These are phyloP conservation scores for Pteruthius melanotis DNA, from an alignment of 2,113 vertebrate genomes.

Conservation along the genomic window DNA sequence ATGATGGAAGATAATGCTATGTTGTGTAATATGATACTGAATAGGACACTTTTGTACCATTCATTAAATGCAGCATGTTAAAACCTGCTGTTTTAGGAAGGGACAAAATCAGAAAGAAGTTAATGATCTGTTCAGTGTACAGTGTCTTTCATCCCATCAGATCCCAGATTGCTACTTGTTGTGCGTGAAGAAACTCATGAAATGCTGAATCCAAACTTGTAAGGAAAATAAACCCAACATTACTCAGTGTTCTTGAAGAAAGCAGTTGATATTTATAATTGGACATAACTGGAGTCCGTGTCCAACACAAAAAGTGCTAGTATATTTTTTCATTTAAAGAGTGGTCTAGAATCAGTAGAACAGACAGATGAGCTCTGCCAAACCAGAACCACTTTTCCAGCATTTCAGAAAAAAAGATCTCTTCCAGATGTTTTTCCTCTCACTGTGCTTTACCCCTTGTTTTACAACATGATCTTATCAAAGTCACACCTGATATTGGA, in stretches of 20 bases:
- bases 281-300: background rate
- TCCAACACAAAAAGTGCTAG: background rate
- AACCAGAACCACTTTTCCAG: background rate
- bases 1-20: background rate
- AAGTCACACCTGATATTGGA: background rate
- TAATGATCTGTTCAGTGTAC: background rate
- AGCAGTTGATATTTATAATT: background rate
- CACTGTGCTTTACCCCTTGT: background rate
- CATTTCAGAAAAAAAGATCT: background rate
- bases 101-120: background rate
- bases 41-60: fast-evolving
- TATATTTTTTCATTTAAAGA: background rate
- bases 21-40: background rate
- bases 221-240: background rate
- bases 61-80: background rate
- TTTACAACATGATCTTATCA: background rate
- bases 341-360: background rate
- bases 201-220: background rate
- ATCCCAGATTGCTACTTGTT: background rate
- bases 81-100: background rate
- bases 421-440: background rate
- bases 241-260: background rate
- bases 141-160: background rate
- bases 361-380: background rate
- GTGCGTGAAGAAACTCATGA: background rate